These are phyloP conservation scores for Cariama cristata DNA, from an alignment of 2,113 vertebrate species.

Conservation along the genomic window DNA sequence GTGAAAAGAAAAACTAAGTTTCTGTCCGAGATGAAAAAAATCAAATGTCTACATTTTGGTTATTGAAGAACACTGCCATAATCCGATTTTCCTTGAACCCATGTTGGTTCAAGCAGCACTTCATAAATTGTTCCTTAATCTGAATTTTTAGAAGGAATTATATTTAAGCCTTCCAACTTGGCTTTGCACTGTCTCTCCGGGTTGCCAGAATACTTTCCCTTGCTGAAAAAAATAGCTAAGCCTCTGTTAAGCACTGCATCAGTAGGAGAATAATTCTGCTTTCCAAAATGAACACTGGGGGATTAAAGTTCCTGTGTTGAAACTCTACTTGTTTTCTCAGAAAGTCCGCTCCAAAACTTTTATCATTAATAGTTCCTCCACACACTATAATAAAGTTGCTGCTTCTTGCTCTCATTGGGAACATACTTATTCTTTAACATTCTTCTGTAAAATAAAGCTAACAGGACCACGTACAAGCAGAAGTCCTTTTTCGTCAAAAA, in stretches of 20 bases:
- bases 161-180: conserved; percentile 62
- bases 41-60: background rate
- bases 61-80: conserved; percentile 16
- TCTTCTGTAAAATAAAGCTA: background rate
- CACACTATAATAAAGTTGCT: background rate
- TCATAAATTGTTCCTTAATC: conserved; percentile 68
- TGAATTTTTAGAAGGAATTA: conserved; percentile 58
- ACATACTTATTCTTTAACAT: background rate
- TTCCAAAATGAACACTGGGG: background rate
- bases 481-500: background rate
- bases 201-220: conserved; percentile 45
- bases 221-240: conserved; percentile 53
- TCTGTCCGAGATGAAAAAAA: background rate
- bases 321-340: conserved; percentile 17
- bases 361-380: background rate
- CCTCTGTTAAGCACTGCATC: conserved; percentile 49
- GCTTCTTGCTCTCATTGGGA: background rate
- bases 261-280: conserved; percentile 27
- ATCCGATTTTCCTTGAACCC: conserved; percentile 46
- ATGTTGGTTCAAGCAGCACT: conserved; percentile 44
- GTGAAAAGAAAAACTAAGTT: background rate
- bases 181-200: conserved; percentile 14
- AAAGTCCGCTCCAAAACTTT: background rate
- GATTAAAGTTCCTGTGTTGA: conserved; percentile 1
- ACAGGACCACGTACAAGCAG: background rate